Conservation (phyloP, 2,888 invertebrate species). For the Ethmia dodecea region DNA sequence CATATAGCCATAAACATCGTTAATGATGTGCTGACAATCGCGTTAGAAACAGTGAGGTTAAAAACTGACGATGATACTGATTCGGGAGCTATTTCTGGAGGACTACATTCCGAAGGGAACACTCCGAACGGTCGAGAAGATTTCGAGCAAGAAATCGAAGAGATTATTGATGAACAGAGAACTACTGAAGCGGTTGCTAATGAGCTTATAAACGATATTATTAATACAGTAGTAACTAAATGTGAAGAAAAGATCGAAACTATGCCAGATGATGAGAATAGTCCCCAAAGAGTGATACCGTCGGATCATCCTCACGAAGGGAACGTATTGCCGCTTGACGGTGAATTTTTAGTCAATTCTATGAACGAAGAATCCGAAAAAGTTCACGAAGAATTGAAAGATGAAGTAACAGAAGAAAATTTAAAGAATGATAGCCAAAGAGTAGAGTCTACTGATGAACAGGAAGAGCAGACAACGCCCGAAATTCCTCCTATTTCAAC, state of each 20-base stretch:
- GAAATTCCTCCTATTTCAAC: slow-evolving; percentile 84
- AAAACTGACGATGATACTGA: slow-evolving; percentile 67
- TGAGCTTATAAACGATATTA: slow-evolving; percentile 54
- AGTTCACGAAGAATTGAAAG: slow-evolving; percentile 20
- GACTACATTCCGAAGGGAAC: slow-evolving; percentile 63
- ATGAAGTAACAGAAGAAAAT: slow-evolving; percentile 45
- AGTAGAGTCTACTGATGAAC: slow-evolving; percentile 36
- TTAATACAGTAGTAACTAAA: slow-evolving; percentile 42
- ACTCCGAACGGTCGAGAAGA: slow-evolving; percentile 68
- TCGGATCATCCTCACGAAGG: slow-evolving; percentile 61
- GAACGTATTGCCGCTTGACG: slow-evolving; percentile 63
- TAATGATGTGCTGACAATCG: slow-evolving; percentile 67
- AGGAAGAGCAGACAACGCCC: slow-evolving; percentile 58
- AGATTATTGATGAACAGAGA: slow-evolving; percentile 50
- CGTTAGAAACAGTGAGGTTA: slow-evolving; percentile 60
- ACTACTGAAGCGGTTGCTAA: slow-evolving; percentile 51
- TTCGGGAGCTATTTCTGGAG: slow-evolving; percentile 69
- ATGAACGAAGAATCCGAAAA: slow-evolving; percentile 32
- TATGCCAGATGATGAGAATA: slow-evolving; percentile 24
- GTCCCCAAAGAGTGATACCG: slow-evolving; percentile 48
- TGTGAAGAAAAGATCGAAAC: slow-evolving; percentile 28
- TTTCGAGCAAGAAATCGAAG: slow-evolving; percentile 63
- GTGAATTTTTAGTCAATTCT: slow-evolving; percentile 59
- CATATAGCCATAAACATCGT: slow-evolving; percentile 66
- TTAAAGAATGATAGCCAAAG: slow-evolving; percentile 55